Percentiles rank a stretch among this genome's conserved stretches.
Evolutionary conservation across 2,888 invertebrate species (phyloP).

Genomic region (Drosophila birchii): DNA sequence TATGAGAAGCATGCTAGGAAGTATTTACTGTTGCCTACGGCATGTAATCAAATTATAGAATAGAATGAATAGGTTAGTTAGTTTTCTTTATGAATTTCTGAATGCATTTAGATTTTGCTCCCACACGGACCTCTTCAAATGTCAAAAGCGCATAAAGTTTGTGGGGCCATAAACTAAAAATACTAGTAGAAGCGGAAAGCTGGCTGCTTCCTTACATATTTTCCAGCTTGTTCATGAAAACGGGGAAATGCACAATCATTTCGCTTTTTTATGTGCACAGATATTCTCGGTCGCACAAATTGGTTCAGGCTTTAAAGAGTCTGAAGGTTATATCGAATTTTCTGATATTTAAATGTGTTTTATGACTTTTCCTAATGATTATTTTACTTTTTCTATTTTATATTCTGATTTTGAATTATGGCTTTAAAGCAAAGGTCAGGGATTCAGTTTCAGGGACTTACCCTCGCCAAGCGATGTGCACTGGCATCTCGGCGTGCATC

Average conservation of each 20-base stretch:
- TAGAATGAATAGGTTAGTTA: conserved; percentile 15
- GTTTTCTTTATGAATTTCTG: conserved; percentile 15
- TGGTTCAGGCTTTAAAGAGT: background rate
- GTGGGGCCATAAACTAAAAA: conserved; percentile 32
- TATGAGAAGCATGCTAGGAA: background rate
- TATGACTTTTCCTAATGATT: background rate
- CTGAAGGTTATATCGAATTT: background rate
- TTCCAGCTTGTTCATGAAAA: conserved; percentile 8
- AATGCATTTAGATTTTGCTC: conserved; percentile 29
- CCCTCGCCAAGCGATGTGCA: conserved; percentile 84
- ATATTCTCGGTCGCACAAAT: background rate
- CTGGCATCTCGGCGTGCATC: conserved; percentile 85
- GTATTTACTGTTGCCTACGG: background rate
- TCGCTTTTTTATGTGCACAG: background rate
- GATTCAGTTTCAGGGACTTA: conserved; percentile 65
- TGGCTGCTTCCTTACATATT: conserved; percentile 24
- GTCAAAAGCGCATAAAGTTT: conserved; percentile 59
- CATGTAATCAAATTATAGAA: conserved; percentile 4
- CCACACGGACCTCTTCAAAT: conserved; percentile 45
- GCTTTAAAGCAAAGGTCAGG: background rate
- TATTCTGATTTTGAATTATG: background rate
- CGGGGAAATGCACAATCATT: conserved; percentile 9
- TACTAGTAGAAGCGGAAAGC: background rate
- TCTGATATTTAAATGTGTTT: background rate
- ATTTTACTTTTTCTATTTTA: background rate